Evolutionary conservation across 2,888 invertebrate species (phyloP).

Genomic region (Himalopsyche anomala): DNA sequence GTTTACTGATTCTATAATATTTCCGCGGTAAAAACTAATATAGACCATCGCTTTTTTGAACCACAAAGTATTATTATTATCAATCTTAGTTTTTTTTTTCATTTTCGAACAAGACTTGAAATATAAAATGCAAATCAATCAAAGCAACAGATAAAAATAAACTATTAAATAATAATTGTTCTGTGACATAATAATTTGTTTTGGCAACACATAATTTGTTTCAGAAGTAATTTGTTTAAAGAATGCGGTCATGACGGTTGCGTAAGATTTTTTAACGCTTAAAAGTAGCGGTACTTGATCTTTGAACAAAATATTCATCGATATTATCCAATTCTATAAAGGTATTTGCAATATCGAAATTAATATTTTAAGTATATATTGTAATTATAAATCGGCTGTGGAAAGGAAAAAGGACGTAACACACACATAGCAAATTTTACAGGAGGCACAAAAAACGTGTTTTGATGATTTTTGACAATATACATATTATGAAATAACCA

Average conservation of each 20-base stretch:
- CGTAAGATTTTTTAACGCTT: not conserved
- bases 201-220: slow-evolving; percentile 17
- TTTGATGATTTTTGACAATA: too few relatives aligned
- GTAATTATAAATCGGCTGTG: too few relatives aligned
- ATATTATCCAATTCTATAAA: not conserved
- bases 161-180: slow-evolving; percentile 19
- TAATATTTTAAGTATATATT: too few relatives aligned
- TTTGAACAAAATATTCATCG: not conserved
- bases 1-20: not conserved
- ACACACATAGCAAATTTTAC: too few relatives aligned
- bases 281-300: not conserved
- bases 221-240: slow-evolving; percentile 14
- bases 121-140: not conserved
- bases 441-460: too few relatives aligned
- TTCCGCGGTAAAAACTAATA: slow-evolving; percentile 8
- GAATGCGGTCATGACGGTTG: not conserved
- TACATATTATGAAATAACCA: too few relatives aligned
- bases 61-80: not conserved
- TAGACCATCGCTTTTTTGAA: not conserved
- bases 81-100: not conserved
- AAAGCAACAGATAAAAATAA: slow-evolving; percentile 11
- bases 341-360: not conserved
- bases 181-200: slow-evolving; percentile 14
- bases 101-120: not conserved
- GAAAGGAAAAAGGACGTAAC: too few relatives aligned